Conservation (phyloP, 1,140 invertebrate species). For the Meteorus sp. region DNA sequence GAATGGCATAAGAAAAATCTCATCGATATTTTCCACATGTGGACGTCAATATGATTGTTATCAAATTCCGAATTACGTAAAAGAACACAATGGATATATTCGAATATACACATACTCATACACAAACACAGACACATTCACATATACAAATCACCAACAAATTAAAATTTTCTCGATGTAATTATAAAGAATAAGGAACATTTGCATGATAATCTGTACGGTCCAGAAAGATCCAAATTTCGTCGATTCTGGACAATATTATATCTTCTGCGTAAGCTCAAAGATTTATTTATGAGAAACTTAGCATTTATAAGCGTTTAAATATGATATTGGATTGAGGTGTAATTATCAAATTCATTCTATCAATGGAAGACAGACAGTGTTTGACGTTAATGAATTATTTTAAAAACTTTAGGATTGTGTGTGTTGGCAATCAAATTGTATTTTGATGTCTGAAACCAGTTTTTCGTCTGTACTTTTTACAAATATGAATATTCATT, state of each 20-base stretch:
- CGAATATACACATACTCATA: too few relatives aligned
- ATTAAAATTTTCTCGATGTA: conserved; percentile 26
- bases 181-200: conserved; percentile 11
- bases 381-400: too few relatives aligned
- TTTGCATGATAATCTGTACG: too few relatives aligned
- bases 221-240: too few relatives aligned
- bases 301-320: conserved; percentile 7
- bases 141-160: background rate
- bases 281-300: conserved; percentile 13
- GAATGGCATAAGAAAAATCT: conserved; percentile 70
- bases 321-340: conserved; percentile 26
- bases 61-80: background rate
- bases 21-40: background rate
- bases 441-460: too few relatives aligned
- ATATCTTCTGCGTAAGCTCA: background rate
- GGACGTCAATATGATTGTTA: background rate
- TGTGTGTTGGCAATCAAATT: too few relatives aligned
- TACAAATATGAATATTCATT: too few relatives aligned
- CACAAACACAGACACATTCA: too few relatives aligned
- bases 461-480: too few relatives aligned
- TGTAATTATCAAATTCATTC: conserved; percentile 25
- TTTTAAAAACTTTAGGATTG: too few relatives aligned
- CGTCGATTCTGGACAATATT: too few relatives aligned
- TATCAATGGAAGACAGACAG: conserved; percentile 34
- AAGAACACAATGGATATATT: too few relatives aligned